Evolutionary conservation across 2,797 vertebrate genomes (phyloP).

Genomic region (Rhinella marina): DNA sequence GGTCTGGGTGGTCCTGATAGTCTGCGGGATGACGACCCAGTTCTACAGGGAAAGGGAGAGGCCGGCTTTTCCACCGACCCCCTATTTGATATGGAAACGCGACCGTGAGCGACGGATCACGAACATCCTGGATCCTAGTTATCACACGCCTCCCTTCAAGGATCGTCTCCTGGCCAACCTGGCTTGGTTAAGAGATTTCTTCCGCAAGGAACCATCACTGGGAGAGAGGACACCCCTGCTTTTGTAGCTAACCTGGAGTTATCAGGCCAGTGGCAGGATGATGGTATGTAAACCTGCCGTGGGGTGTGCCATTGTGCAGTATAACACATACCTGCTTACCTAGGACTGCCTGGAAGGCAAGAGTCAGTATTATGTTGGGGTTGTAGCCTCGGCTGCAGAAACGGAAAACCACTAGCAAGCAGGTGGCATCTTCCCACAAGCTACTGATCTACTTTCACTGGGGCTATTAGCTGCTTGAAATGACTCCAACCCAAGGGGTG

Average conservation of each 20-base stretch:
- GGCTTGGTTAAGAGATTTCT: constrained; percentile 72
- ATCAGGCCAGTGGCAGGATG: neutral
- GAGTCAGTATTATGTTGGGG: neutral
- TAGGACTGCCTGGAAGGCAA: neutral
- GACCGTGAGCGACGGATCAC: constrained; percentile 89
- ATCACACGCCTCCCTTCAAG: constrained; percentile 85
- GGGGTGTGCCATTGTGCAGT: neutral
- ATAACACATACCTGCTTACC: neutral
- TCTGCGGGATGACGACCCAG: constrained; percentile 83
- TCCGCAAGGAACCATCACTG: constrained; percentile 72
- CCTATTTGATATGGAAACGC: constrained; percentile 88
- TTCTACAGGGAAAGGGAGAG: constrained; percentile 82
- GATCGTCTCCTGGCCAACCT: constrained; percentile 78
- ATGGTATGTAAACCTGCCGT: neutral
- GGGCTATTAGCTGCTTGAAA: neutral
- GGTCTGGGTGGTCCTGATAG: constrained; percentile 84
- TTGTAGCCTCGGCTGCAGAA: neutral
- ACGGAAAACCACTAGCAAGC: neutral
- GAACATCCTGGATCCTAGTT: constrained; percentile 92
- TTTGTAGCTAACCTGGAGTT: constrained; percentile 69
- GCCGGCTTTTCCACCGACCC: constrained; percentile 88
- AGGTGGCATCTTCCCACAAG: neutral
- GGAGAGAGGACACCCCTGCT: constrained; percentile 92
- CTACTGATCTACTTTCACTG: neutral
- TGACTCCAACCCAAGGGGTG: neutral